Percentiles rank a stretch among this genome's conserved stretches.
These are phyloP conservation scores for Amphipoea lucens DNA, from an alignment of 2,888 invertebrate species.

Conservation along the genomic window DNA sequence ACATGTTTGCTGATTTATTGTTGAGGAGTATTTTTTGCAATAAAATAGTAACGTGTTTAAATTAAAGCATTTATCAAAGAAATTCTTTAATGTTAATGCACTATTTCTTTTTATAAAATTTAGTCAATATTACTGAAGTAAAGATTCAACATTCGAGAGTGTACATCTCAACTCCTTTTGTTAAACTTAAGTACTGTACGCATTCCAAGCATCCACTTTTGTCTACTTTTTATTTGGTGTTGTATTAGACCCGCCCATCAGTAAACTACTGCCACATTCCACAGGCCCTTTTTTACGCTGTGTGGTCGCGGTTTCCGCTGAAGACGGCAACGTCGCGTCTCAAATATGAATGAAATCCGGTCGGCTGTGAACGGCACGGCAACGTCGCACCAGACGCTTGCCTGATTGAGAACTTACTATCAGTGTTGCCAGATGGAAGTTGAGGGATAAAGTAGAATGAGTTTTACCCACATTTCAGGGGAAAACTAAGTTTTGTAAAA, in stretches of 20 bases:
- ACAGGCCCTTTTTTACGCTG: conserved; percentile 89
- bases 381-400: conserved; percentile 88
- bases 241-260: conserved; percentile 87
- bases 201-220: conserved; percentile 83
- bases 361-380: conserved; percentile 86
- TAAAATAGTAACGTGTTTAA: background rate
- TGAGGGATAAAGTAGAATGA: conserved; percentile 62
- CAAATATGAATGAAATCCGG: conserved; percentile 91
- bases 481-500: conserved; percentile 15
- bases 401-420: conserved; percentile 89
- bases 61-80: background rate
- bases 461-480: conserved; percentile 24
- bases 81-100: background rate
- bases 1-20: conserved; percentile 22
- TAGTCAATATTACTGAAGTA: background rate
- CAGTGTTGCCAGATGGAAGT: conserved; percentile 64
- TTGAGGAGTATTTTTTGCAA: conserved; percentile 4
- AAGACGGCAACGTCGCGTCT: conserved; percentile 89
- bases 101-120: background rate
- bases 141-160: conserved; percentile 21
- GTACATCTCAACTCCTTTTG: conserved; percentile 22
- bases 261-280: conserved; percentile 89
- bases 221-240: conserved; percentile 85
- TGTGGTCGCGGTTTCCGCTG: conserved; percentile 90
- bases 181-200: conserved; percentile 77